Evolutionary conservation across 2,797 vertebrate species (phyloP), one percentile per base, ranked within the genome.

Genomic region (Leptoclinus maculatus): DNA sequence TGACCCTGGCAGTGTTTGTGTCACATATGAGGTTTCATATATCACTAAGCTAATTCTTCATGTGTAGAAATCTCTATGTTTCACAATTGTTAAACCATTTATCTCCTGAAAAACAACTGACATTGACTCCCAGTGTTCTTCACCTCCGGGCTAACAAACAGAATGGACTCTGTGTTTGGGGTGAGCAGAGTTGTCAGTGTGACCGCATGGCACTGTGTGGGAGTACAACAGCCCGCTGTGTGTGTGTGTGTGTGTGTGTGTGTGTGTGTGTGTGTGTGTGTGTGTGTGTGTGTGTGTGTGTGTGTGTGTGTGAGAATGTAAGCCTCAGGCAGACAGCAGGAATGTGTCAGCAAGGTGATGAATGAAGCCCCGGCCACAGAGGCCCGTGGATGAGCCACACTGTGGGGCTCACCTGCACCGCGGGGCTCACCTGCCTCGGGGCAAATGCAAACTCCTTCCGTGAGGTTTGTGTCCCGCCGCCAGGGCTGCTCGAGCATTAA

Each of bases 301-400:
- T 66, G 73, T 36, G 67, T 58, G 68, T 67, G 74, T 54, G 83
- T 70, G 64, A 54, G 59, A 58, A 67, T 63, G 76, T 64, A 72
- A 63, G 81, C 84, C 90, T 91, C 71, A 39, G 87, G 89, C 91
- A 71, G 80, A 79, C 87, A 90, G 90, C 88, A 88, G 90, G 91
- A 92, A 92, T 92, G 89, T 94, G 93, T 94, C 93, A 91, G 81
- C 27, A 13, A 7, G 5, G 79, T 95, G 94, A 95, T 94, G 87
- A 94, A 95, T 94, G 87, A 82, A 90, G 69, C 68, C 5, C 71
- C 67, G 75, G 81, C 84, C 69, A 36, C 68, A 21, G 86, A 83
- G 86, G 78, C 89, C 85, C 41, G 76, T 74, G 87, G 91, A 90
- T n/a, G 86, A 89, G 89, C 84, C 84, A 75, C 90, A 84, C 82